These are phyloP conservation scores for Condylura cristata DNA, from an alignment of 2,113 vertebrate species.

Conservation along the genomic window DNA sequence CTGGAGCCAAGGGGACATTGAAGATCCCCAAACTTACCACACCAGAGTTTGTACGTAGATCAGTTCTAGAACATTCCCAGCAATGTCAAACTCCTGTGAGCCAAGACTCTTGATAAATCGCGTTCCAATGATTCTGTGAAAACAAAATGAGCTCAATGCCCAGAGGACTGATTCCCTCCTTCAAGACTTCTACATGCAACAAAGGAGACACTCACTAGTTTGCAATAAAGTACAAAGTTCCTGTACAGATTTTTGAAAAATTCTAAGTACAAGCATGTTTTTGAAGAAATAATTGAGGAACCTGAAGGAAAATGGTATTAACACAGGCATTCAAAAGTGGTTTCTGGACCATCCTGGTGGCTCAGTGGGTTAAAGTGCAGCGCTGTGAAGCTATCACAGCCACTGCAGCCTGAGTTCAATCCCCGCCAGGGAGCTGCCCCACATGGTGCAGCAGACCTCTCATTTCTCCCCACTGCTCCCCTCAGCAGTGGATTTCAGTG, in stretches of 20 bases:
- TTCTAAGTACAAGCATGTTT: neutral
- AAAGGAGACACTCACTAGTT: no score
- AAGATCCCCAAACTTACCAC: slow-evolving; percentile 87
- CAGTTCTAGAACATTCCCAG: slow-evolving; percentile 94
- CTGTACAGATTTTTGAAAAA: neutral
- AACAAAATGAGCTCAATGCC: neutral
- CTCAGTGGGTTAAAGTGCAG: no score
- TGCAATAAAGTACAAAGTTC: neutral
- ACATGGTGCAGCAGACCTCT: no score
- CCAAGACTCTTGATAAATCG: slow-evolving; percentile 84
- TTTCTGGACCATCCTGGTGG: neutral
- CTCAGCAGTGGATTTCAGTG: no score
- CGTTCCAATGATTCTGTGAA: slow-evolving; percentile 90
- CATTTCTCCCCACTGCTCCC: no score
- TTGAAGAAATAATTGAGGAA: neutral
- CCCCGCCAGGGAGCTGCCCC: no score
- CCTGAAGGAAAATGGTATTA: neutral
- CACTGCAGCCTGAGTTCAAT: no score
- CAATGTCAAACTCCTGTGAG: slow-evolving; percentile 95
- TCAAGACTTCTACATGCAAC: neutral
- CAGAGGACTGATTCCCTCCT: neutral
- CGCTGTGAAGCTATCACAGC: no score
- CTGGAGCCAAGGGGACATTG: neutral
- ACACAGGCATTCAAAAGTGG: neutral
- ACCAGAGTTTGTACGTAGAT: slow-evolving; percentile 96